phyloP scores from a whole-genome alignment of 2,888 invertebrate genomes.

The Lamproptera curius region DNA sequence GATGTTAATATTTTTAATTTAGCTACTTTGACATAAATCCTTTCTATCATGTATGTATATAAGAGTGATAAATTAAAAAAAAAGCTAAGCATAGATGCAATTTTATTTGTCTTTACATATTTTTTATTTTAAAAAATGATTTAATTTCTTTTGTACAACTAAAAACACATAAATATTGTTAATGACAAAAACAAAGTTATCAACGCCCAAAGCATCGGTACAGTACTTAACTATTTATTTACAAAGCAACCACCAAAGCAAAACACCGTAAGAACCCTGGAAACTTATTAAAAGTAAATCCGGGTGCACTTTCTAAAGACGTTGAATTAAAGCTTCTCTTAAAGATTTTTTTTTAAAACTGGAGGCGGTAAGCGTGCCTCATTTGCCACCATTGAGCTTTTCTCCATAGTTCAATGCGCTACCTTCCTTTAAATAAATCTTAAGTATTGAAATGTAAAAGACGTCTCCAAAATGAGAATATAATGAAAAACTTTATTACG shows the following conservation, averaged over 20 bases:
- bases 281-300: conserved; percentile 77
- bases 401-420: conserved; percentile 51
- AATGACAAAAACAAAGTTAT: no score
- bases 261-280: conserved; percentile 62
- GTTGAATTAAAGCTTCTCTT: conserved; percentile 66
- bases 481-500: conserved; percentile 28
- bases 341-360: conserved; percentile 68
- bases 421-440: conserved; percentile 53
- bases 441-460: conserved; percentile 49
- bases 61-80: no score
- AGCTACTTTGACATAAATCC: no score
- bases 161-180: no score
- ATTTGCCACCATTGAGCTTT: conserved; percentile 70
- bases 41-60: no score
- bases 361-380: conserved; percentile 62
- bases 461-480: conserved; percentile 38
- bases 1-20: no score
- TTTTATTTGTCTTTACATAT: no score
- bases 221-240: conserved; percentile 65
- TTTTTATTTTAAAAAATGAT: no score
- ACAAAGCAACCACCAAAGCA: no score
- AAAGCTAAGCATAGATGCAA: no score
- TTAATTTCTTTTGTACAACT: no score
- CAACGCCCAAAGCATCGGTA: conserved; percentile 32
- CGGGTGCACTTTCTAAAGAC: conserved; percentile 70